Conservation (phyloP, 2,888 invertebrate species). For the Andricus quercusramuli region DNA sequence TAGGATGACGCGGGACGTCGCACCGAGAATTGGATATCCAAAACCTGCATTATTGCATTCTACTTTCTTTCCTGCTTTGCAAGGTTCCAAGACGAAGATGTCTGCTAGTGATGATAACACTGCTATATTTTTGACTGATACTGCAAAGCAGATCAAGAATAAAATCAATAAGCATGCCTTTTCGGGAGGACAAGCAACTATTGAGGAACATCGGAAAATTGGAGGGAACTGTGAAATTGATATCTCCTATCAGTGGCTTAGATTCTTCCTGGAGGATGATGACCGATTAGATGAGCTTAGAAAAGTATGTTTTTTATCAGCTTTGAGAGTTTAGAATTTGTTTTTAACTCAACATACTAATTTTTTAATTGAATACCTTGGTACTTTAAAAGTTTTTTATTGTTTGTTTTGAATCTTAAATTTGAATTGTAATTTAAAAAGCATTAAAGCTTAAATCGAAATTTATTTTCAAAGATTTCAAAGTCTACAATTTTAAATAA, state of each 20-base stretch:
- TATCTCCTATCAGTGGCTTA: slow-evolving; percentile 95
- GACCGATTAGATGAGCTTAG: slow-evolving; percentile 87
- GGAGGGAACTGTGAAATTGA: slow-evolving; percentile 99
- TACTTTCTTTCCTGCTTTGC: slow-evolving; percentile 94
- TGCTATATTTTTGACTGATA: slow-evolving; percentile 97
- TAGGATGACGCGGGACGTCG: slow-evolving; percentile 99
- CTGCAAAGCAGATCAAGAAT: slow-evolving; percentile 96
- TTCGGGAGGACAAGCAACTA: slow-evolving; percentile 95
- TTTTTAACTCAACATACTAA: too few relatives aligned
- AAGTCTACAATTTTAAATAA: too few relatives aligned
- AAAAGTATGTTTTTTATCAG: slow-evolving; percentile 77
- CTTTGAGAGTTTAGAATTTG: background rate
- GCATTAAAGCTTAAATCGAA: too few relatives aligned
- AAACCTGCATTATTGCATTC: slow-evolving; percentile 95
- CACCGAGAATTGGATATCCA: slow-evolving; percentile 91
- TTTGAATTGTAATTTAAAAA: too few relatives aligned
- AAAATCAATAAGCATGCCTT: slow-evolving; percentile 99
- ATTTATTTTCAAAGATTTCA: too few relatives aligned
- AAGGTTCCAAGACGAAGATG: slow-evolving; percentile 99
- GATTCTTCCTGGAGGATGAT: slow-evolving; percentile 97
- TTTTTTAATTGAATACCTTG: too few relatives aligned
- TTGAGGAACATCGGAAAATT: slow-evolving; percentile 93
- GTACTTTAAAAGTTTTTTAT: too few relatives aligned
- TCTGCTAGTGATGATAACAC: slow-evolving; percentile 96
- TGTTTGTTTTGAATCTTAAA: too few relatives aligned